Evolutionary conservation across 2,113 vertebrate species (phyloP).

Genomic region (Albula glossodonta): DNA sequence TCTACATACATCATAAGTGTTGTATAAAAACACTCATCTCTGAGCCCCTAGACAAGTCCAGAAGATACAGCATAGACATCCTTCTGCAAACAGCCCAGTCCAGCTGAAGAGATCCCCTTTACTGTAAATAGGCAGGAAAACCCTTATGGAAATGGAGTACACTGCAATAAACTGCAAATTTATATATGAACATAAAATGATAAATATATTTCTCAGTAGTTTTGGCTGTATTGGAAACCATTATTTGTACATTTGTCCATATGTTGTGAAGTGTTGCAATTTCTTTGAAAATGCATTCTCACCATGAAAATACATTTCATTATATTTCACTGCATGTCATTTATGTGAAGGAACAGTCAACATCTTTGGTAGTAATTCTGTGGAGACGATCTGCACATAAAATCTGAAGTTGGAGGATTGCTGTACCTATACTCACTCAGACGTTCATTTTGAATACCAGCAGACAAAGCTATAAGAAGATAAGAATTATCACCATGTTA

Average conservation of each 20-base stretch:
- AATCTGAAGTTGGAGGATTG: background rate
- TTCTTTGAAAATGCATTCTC: too few relatives aligned
- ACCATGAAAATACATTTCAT: too few relatives aligned
- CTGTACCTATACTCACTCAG: background rate
- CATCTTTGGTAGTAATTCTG: background rate
- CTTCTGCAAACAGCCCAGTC: conserved; percentile 54
- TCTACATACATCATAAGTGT: conserved; percentile 27
- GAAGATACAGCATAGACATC: conserved; percentile 47
- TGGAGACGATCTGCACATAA: background rate
- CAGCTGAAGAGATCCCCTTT: conserved; percentile 38
- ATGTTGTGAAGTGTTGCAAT: too few relatives aligned
- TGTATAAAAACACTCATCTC: conserved; percentile 54
- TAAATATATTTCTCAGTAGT: too few relatives aligned
- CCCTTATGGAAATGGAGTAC: too few relatives aligned
- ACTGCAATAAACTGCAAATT: too few relatives aligned
- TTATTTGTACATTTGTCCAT: too few relatives aligned
- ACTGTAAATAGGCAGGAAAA: background rate
- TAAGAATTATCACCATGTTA: background rate
- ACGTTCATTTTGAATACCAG: background rate
- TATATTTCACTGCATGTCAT: too few relatives aligned
- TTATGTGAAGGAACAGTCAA: background rate
- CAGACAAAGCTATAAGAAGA: background rate
- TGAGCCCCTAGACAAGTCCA: conserved; percentile 32
- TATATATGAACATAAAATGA: too few relatives aligned
- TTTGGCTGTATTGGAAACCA: too few relatives aligned